Evolutionary conservation across 2,888 invertebrate genomes (phyloP).

Genomic region (Serripes groenlandicus): DNA sequence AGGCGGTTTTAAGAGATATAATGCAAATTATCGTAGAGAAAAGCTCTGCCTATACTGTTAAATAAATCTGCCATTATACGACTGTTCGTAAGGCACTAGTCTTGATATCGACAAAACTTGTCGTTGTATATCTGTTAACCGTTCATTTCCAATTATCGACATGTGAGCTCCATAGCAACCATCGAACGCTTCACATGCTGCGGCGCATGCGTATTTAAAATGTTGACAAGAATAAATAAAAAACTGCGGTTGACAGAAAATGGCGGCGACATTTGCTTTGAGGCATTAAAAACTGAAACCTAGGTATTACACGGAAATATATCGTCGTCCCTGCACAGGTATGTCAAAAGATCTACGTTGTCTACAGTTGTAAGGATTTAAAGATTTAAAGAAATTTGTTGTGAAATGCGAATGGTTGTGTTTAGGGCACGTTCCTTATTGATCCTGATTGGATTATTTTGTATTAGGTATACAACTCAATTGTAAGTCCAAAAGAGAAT

Average conservation of each 20-base stretch:
- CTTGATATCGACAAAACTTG: constrained; percentile 15
- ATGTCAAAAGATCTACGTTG: neutral
- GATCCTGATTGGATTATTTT: too few species aligned
- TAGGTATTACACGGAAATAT: neutral
- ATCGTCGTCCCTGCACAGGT: neutral
- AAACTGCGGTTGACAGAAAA: constrained; percentile 13
- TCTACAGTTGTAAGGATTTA: neutral
- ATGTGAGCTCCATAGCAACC: constrained; percentile 33
- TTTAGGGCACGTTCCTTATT: too few species aligned
- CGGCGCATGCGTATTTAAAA: constrained; percentile 35
- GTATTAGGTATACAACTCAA: too few species aligned
- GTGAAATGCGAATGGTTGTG: too few species aligned
- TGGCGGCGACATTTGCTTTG: neutral
- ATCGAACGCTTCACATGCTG: constrained; percentile 34
- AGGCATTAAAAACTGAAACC: neutral
- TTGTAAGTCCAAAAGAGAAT: too few species aligned
- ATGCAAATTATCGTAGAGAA: constrained; percentile 15
- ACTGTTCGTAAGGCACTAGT: neutral
- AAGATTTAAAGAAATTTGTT: too few species aligned
- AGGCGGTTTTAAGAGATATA: too few species aligned
- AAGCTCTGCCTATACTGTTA: neutral
- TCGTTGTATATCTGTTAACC: constrained; percentile 19
- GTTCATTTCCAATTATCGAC: constrained; percentile 26
- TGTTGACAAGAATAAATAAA: constrained; percentile 12
- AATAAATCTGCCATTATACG: constrained; percentile 7